A percentile compares a stretch with the other conserved stretches of the same genome.
These are phyloP conservation scores for Hafferia zeledoni DNA, from an alignment of 2,797 vertebrate genomes.

Conservation along the genomic window DNA sequence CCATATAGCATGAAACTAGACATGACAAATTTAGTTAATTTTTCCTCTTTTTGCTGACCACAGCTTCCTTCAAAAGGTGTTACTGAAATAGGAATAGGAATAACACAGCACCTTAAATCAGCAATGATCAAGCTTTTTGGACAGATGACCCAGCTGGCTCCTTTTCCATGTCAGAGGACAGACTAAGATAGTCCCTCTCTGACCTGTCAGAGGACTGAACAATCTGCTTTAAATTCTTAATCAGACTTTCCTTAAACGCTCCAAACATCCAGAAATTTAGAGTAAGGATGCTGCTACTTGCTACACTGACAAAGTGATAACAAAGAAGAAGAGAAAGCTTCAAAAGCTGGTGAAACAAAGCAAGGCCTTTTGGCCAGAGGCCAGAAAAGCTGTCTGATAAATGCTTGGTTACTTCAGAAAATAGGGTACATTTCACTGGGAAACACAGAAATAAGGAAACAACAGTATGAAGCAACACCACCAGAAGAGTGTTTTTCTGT, in stretches of 20 bases:
- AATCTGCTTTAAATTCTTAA: not conserved
- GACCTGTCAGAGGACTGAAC: not conserved
- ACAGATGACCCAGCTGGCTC: not conserved
- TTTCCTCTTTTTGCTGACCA: not conserved
- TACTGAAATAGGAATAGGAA: not conserved
- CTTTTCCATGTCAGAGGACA: not conserved
- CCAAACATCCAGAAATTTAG: not conserved
- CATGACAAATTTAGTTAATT: not conserved
- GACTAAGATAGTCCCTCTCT: not conserved
- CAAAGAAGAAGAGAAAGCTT: not conserved
- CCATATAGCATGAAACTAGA: not conserved
- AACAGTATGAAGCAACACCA: not conserved
- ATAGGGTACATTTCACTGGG: not conserved
- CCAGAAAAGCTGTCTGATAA: not conserved
- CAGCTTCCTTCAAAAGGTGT: not conserved
- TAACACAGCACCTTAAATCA: not conserved
- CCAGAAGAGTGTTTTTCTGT: not conserved
- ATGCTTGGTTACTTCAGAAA: not conserved
- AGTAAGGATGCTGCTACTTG: not conserved
- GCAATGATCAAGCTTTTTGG: not conserved
- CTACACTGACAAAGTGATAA: not conserved
- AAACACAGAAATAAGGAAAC: not conserved
- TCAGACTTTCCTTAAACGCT: not conserved
- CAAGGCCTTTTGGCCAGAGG: not conserved
- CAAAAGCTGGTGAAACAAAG: not conserved